phyloP scores from a whole-genome alignment of 2,113 vertebrate species.

The Atrichornis clamosus region DNA sequence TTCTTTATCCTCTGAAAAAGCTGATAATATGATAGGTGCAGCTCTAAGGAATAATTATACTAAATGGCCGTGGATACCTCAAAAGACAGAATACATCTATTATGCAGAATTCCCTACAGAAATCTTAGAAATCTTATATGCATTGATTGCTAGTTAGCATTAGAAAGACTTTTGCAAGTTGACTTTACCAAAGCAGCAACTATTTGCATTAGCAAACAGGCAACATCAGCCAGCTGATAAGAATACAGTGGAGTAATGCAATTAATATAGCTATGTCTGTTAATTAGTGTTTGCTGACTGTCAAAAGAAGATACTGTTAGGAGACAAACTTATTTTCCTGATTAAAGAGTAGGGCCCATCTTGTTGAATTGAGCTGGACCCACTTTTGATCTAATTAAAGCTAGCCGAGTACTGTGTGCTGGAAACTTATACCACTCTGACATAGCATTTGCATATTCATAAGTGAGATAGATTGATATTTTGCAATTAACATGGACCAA shows the following conservation, averaged over 20 bases:
- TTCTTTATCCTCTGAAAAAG: constrained; percentile 69
- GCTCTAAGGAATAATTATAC: constrained; percentile 76
- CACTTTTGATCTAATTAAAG: constrained; percentile 80
- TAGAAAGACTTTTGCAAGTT: constrained; percentile 73
- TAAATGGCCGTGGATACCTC: constrained; percentile 72
- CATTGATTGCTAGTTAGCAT: constrained; percentile 79
- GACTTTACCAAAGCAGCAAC: constrained; percentile 70
- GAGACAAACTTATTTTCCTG: constrained; percentile 76
- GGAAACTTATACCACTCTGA: constrained; percentile 70
- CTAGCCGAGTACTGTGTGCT: constrained; percentile 58
- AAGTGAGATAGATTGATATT: constrained; percentile 77
- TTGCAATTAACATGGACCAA: constrained; percentile 77
- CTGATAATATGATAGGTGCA: constrained; percentile 75
- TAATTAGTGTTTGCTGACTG: constrained; percentile 82
- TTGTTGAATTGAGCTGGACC: constrained; percentile 71
- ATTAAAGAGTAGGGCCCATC: constrained; percentile 75
- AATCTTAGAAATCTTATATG: constrained; percentile 77
- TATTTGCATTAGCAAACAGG: constrained; percentile 75
- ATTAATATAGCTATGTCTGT: constrained; percentile 82
- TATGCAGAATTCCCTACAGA: constrained; percentile 79
- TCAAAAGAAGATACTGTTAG: constrained; percentile 74
- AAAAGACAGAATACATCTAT: constrained; percentile 75
- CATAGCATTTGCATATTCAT: constrained; percentile 78
- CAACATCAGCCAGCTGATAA: constrained; percentile 75
- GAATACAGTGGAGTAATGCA: constrained; percentile 71